Conservation (phyloP, 2,797 vertebrate genomes). For the Anabas testudineus region DNA sequence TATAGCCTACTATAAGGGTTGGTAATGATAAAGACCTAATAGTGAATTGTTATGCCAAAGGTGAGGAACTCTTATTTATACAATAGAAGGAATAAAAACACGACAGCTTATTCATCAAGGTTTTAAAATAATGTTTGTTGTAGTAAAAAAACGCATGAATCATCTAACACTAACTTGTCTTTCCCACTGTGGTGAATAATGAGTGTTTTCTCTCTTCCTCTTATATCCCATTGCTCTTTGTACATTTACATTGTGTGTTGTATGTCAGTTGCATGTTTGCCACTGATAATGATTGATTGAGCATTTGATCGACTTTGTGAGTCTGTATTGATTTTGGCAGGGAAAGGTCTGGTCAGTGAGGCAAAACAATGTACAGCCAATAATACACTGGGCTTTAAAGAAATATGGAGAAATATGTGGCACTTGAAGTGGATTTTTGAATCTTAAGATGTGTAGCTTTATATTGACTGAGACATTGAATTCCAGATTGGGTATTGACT, state of each 20-base stretch:
- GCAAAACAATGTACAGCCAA: slow-evolving; percentile 37
- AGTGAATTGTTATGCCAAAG: slow-evolving; percentile 7
- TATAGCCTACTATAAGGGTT: slow-evolving; percentile 62
- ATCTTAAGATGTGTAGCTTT: background rate
- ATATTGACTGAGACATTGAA: background rate
- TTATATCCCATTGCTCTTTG: no score
- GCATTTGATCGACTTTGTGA: slow-evolving; percentile 5
- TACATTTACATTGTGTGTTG: no score
- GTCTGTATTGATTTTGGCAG: slow-evolving; percentile 48
- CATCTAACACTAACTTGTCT: slow-evolving; percentile 9
- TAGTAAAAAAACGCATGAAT: background rate
- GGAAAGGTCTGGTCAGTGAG: slow-evolving; percentile 33
- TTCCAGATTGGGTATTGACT: background rate
- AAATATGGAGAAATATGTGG: background rate
- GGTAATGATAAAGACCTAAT: slow-evolving; percentile 56
- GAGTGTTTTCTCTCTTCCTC: no score
- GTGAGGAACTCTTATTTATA: slow-evolving; percentile 13
- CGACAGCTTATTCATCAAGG: background rate
- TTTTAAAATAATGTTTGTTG: background rate
- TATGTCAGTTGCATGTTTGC: no score
- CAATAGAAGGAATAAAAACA: background rate
- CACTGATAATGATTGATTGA: slow-evolving; percentile 23
- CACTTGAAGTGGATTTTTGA: background rate
- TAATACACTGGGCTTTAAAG: slow-evolving; percentile 37
- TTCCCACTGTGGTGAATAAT: slow-evolving; percentile 34